These are phyloP conservation scores for Philaethria dido DNA, from an alignment of 2,888 invertebrate species.

Conservation along the genomic window DNA sequence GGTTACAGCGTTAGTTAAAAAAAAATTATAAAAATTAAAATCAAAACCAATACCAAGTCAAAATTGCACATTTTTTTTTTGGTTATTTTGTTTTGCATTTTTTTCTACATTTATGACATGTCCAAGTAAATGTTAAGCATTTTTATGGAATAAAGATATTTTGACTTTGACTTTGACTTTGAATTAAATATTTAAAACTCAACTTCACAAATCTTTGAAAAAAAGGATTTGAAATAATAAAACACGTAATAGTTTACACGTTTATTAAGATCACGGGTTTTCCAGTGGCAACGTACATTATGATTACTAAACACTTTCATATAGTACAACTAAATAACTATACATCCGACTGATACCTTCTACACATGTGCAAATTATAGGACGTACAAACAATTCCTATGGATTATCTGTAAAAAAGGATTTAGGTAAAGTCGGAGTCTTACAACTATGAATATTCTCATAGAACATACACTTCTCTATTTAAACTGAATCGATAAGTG, in stretches of 20 bases:
- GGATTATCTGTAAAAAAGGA: constrained; percentile 3
- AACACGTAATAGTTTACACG: neutral
- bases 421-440: neutral
- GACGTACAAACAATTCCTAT: constrained; percentile 10
- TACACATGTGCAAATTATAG: constrained; percentile 3
- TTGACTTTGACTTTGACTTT: no score
- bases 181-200: no score
- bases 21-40: no score
- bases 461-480: neutral
- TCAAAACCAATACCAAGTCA: no score
- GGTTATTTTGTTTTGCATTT: no score
- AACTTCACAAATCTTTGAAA: no score
- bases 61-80: no score
- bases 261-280: constrained; percentile 28
- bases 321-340: constrained; percentile 46
- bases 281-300: constrained; percentile 26
- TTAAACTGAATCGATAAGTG: neutral
- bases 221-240: neutral
- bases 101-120: no score
- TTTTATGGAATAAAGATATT: no score
- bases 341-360: constrained; percentile 42
- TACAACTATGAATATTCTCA: constrained; percentile 1
- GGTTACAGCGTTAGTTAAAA: no score
- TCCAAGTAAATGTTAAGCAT: no score
- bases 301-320: constrained; percentile 36